Evolutionary conservation across 2,113 vertebrate genomes (phyloP).

Genomic region (Phaethornis superciliosus): DNA sequence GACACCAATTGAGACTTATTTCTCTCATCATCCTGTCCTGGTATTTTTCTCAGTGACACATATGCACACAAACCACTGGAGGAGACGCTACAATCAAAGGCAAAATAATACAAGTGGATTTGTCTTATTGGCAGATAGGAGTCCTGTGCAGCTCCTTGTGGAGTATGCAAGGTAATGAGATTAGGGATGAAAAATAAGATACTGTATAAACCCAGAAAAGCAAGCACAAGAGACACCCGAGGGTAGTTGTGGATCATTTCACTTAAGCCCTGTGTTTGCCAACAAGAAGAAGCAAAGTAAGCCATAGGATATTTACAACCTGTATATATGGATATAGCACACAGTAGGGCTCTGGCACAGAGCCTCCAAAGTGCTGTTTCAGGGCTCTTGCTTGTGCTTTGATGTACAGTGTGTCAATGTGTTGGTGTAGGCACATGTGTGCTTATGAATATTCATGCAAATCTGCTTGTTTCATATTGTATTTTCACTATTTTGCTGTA

Average conservation of each 20-base stretch:
- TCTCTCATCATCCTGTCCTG: neutral
- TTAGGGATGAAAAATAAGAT: conserved; percentile 34
- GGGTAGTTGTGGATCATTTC: neutral
- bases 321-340: neutral
- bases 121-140: conserved; percentile 9
- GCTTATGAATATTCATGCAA: neutral
- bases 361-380: neutral
- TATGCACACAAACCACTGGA: neutral
- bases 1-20: neutral
- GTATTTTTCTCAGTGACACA: neutral
- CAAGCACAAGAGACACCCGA: neutral
- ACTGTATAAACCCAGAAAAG: neutral
- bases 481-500: neutral
- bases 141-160: neutral
- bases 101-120: neutral
- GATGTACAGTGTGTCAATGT: neutral
- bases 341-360: neutral
- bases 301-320: neutral
- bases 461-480: neutral
- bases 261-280: neutral
- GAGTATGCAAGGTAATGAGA: conserved; percentile 17
- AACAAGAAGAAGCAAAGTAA: neutral
- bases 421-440: neutral
- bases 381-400: neutral
- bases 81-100: neutral